Evolutionary conservation across 2,113 vertebrate genomes (phyloP).

Genomic region (Erpornis zantholeuca): DNA sequence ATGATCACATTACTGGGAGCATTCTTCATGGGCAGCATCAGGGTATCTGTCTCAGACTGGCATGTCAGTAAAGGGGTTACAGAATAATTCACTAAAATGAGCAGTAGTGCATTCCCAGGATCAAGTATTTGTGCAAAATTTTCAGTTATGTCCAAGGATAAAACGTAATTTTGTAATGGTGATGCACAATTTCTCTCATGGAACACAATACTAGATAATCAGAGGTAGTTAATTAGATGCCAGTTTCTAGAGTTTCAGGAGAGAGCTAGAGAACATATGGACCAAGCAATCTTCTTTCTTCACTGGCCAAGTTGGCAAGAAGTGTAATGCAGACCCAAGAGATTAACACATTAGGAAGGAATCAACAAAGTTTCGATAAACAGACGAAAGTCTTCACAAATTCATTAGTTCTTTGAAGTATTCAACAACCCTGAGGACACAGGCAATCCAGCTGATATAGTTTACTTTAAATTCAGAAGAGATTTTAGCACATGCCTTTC

Average conservation of each 20-base stretch:
- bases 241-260: neutral
- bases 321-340: neutral
- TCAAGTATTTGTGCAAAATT: neutral
- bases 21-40: neutral
- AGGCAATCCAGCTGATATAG: neutral
- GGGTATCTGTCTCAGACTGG: neutral
- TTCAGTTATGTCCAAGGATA: neutral
- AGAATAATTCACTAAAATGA: neutral
- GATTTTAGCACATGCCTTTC: neutral
- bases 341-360: neutral
- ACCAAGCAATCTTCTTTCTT: neutral
- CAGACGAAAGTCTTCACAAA: neutral
- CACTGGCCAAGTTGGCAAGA: neutral
- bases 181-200: neutral
- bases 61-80: neutral
- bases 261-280: neutral
- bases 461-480: neutral
- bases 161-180: neutral
- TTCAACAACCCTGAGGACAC: neutral
- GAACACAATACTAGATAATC: neutral
- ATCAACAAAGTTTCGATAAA: neutral
- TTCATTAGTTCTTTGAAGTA: neutral
- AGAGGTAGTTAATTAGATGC: neutral
- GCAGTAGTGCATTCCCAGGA: neutral
- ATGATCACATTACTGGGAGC: neutral